Percentiles rank a stretch among this genome's conserved stretches.
Evolutionary conservation across 2,797 vertebrate genomes (phyloP).

Genomic region (Pogoniulus pusillus): DNA sequence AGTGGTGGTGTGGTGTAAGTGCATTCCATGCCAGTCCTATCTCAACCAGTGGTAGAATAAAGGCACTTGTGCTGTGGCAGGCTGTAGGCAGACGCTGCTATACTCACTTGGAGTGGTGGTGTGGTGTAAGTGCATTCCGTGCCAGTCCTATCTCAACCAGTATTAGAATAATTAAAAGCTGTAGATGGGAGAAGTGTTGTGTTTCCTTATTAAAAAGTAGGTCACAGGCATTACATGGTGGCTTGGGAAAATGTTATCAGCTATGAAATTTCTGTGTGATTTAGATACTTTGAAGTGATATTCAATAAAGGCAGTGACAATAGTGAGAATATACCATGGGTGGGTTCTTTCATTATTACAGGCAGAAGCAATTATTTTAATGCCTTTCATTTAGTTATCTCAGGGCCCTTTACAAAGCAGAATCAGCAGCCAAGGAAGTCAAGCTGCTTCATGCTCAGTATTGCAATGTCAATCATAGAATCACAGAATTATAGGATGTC

Average conservation of each 20-base stretch:
- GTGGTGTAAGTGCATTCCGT: neutral
- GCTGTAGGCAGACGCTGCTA: neutral
- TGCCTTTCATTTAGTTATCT: neutral
- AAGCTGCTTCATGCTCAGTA: neutral
- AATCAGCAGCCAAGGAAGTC: neutral
- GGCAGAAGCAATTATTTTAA: neutral
- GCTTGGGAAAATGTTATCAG: conserved; percentile 13
- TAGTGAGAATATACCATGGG: neutral
- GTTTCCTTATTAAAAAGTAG: neutral
- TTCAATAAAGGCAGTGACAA: neutral
- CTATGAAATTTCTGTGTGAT: neutral
- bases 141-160: neutral
- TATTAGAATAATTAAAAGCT: neutral
- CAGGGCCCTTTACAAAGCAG: neutral
- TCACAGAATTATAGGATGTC: no score
- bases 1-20: neutral
- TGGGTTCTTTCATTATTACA: neutral
- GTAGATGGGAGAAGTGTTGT: neutral
- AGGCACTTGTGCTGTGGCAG: no score
- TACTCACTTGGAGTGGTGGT: neutral
- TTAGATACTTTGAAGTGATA: neutral
- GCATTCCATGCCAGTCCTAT: neutral
- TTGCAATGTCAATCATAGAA: neutral
- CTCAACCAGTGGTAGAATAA: neutral
- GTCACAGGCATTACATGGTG: neutral